Percentiles rank a stretch among this genome's conserved stretches.
phyloP scores from a whole-genome alignment of 2,888 invertebrate genomes.

The Caenorhabditis uteleia region DNA sequence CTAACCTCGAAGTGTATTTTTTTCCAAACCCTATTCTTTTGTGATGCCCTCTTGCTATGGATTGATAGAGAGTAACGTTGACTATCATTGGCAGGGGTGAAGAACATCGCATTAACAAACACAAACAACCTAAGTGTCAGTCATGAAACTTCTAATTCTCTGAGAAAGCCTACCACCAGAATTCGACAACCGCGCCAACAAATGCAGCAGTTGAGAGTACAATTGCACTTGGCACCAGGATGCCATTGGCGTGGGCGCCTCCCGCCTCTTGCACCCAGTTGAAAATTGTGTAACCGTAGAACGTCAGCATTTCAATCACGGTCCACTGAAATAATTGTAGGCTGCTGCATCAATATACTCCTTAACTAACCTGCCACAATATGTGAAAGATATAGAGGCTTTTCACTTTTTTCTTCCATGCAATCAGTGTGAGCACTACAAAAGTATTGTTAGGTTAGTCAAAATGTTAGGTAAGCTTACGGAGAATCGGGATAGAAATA shows the following conservation, averaged over 20 bases:
- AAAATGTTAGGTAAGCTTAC: conserved; percentile 11
- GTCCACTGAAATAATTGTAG: conserved; percentile 37
- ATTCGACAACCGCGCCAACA: conserved; percentile 29
- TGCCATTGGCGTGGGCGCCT: conserved; percentile 2
- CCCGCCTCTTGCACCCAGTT: conserved; percentile 7
- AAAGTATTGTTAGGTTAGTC: too few relatives aligned
- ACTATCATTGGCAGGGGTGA: too few relatives aligned
- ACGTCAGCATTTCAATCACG: conserved; percentile 31
- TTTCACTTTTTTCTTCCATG: conserved; percentile 28
- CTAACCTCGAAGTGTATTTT: neutral
- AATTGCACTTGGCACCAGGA: conserved; percentile 34
- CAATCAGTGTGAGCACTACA: conserved; percentile 29
- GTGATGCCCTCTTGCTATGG: conserved; percentile 3
- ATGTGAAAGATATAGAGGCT: conserved; percentile 36
- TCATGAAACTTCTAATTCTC: neutral
- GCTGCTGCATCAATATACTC: neutral
- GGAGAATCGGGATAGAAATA: conserved; percentile 25
- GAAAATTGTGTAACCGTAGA: conserved; percentile 20
- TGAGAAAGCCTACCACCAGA: conserved; percentile 40
- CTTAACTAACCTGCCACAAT: conserved; percentile 34
- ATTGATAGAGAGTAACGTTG: conserved; percentile 7
- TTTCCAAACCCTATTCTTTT: neutral
- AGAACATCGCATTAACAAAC: conserved; percentile 47
- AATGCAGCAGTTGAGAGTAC: conserved; percentile 14
- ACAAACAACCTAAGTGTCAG: conserved; percentile 41